A percentile compares a stretch with the other conserved stretches of the same genome.
Evolutionary conservation across 2,797 vertebrate genomes (phyloP).

Genomic region (Cottoperca gobio): DNA sequence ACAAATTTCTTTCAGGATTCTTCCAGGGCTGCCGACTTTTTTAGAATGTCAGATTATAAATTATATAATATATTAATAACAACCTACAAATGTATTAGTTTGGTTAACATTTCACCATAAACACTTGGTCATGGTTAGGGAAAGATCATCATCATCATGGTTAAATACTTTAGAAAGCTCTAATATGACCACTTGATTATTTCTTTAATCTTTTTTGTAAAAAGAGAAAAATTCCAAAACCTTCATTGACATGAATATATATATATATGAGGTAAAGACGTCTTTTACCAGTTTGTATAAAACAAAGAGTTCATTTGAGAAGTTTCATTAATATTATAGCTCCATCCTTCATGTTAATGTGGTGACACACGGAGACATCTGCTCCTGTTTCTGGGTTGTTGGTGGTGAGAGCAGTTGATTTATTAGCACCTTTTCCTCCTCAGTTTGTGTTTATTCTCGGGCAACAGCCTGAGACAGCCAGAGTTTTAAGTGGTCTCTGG

Average conservation of each 20-base stretch:
- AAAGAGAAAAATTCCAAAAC: neutral
- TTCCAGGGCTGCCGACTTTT: neutral
- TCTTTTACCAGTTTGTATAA: neutral
- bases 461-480: neutral
- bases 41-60: neutral
- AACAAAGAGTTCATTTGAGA: conserved; percentile 1
- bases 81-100: neutral
- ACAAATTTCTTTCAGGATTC: neutral
- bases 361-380: conserved; percentile 22
- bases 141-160: neutral
- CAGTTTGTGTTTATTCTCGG: conserved; percentile 25
- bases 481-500: conserved; percentile 24
- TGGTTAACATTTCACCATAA: neutral
- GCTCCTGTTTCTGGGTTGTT: conserved; percentile 11
- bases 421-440: conserved; percentile 30
- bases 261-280: neutral
- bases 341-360: neutral
- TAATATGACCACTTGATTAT: neutral
- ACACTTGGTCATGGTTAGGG: neutral
- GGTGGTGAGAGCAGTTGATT: conserved; percentile 28
- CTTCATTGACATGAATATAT: neutral
- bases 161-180: neutral
- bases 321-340: neutral
- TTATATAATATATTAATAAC: neutral
- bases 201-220: neutral